Conservation (phyloP, 2,113 vertebrate genomes). For the Meriones unguiculatus region DNA sequence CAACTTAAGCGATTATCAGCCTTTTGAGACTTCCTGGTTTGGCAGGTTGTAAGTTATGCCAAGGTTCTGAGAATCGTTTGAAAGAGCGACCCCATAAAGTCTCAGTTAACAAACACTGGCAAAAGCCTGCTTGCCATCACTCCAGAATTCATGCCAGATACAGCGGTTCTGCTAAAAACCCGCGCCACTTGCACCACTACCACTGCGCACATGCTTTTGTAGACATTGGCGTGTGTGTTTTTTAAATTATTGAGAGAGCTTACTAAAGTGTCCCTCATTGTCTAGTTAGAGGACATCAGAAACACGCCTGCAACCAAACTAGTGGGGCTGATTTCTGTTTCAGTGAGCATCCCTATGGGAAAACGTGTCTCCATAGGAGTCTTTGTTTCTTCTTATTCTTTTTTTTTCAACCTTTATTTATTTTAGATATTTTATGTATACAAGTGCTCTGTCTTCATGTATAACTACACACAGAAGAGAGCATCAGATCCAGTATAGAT, state of each 20-base stretch:
- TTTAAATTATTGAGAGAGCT: not conserved
- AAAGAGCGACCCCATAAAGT: not conserved
- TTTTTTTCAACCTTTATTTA: not conserved
- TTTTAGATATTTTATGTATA: no score
- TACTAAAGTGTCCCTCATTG: not conserved
- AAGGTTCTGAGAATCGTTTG: not conserved
- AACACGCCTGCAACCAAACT: not conserved
- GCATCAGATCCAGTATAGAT: no score
- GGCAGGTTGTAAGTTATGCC: not conserved
- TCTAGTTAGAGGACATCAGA: not conserved
- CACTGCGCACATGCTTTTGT: not conserved
- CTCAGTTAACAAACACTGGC: not conserved
- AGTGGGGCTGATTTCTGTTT: not conserved
- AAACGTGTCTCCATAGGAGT: not conserved
- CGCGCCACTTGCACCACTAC: not conserved
- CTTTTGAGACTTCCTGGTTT: not conserved
- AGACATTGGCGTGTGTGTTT: not conserved
- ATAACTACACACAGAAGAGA: no score
- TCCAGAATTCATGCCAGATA: not conserved
- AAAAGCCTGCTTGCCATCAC: not conserved
- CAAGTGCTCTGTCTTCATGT: no score
- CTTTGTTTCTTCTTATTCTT: not conserved
- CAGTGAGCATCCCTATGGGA: not conserved
- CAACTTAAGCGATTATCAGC: not conserved
- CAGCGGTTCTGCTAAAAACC: not conserved